Base-by-base conservation (phyloP, 2,113 vertebrate genomes). In the Chaetops frenatus region DNA sequence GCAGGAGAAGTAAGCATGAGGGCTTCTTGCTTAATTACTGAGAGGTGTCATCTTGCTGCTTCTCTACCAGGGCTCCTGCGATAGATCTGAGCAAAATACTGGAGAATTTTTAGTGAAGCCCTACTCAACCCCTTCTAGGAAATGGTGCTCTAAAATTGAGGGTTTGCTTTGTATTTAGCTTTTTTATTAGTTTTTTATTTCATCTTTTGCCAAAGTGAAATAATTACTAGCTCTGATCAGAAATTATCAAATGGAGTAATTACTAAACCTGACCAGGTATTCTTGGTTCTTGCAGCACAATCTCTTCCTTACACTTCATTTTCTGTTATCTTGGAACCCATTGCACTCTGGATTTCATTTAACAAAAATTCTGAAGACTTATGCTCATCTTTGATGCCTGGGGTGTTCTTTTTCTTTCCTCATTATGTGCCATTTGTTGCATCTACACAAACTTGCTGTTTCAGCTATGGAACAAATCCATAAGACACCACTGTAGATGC, bases 401-500 rank as follows among this genome's bases (percentile, higher is more conserved):
- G 51, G 38, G 27, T 60, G 14, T 44, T 90, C n/a, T 8, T 29
- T 40, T 84, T 64, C 38, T 60, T 45, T 9, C 45, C 17, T 76
- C 67, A 48, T 64, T 88, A n/a, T 66, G 54, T 45, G 57, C 48
- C 58, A 65, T 83, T 90, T 17, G 25, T 79, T 47, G 23, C 82
- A 79, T 92, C 53, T 70, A 79, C n/a, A 57, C 56, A 76, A 94
- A 76, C 56, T 83, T 84, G 57, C 40, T 94, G 33, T 80, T 96
- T 92, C 81, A 94, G 70, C 86, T 73, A 76, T 51, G 66, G 65
- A 96, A 65, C 58, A 91, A 92, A 85, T 85, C 84, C 62, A 42
- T 81, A 90, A 88, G 93, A 94, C 89, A 92, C 80, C 90, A 83
- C 40, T 70, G 65, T 76, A 92, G 85, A 94, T 84, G 53, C 81